Evolutionary conservation across 2,888 invertebrate genomes (phyloP).

Genomic region (Xestoiulus laeticollis): DNA sequence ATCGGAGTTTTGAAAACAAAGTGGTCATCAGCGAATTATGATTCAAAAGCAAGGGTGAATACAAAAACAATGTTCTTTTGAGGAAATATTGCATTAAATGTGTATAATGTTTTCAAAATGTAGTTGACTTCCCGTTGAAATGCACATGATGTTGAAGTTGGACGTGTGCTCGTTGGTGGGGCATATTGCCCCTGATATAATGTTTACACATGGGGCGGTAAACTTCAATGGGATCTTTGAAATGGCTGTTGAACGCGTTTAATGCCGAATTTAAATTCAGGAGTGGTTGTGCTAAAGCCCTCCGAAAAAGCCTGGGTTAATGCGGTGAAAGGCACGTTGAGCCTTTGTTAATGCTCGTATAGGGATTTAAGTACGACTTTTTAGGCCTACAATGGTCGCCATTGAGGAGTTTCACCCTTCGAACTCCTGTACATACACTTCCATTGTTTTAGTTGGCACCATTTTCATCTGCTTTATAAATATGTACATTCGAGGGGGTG

Average conservation of each 20-base stretch:
- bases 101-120: background rate
- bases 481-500: slow-evolving; percentile 22
- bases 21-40: too few relatives aligned
- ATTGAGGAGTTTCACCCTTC: slow-evolving; percentile 16
- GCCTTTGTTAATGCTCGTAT: slow-evolving; percentile 25
- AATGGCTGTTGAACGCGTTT: slow-evolving; percentile 13
- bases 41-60: too few relatives aligned
- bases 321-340: slow-evolving; percentile 10
- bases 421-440: background rate
- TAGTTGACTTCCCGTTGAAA: background rate
- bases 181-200: background rate
- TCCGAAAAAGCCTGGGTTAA: slow-evolving; percentile 38
- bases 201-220: slow-evolving; percentile 38
- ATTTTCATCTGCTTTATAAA: slow-evolving; percentile 41
- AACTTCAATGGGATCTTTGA: slow-evolving; percentile 38
- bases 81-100: background rate
- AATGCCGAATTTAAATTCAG: slow-evolving; percentile 49
- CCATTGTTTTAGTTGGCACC: slow-evolving; percentile 31
- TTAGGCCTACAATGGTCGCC: slow-evolving; percentile 41
- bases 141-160: background rate
- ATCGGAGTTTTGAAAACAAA: too few relatives aligned
- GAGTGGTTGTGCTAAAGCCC: slow-evolving; percentile 47
- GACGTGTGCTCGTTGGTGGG: background rate
- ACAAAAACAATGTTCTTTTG: too few relatives aligned
- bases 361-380: slow-evolving; percentile 10